These are phyloP conservation scores for Cheracebus regulus DNA, from an alignment of 2,797 vertebrate species.

Conservation along the genomic window DNA sequence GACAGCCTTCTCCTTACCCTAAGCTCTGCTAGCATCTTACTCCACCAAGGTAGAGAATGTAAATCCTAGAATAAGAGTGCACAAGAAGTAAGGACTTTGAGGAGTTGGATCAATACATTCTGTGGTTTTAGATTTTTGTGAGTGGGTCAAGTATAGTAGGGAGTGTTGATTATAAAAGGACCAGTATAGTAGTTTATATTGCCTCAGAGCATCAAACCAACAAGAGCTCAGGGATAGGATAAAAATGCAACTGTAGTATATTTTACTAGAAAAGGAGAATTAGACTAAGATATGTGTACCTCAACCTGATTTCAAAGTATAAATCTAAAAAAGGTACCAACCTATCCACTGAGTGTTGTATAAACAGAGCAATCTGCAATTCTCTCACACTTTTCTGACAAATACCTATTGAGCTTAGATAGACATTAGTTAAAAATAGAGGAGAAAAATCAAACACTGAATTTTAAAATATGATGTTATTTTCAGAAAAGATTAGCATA, in stretches of 20 bases:
- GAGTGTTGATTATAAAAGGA: background rate
- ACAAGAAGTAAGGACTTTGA: background rate
- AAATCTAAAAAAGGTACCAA: background rate
- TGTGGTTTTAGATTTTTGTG: background rate
- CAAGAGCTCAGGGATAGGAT: background rate
- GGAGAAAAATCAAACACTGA: background rate
- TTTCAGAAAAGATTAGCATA: background rate
- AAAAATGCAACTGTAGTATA: background rate
- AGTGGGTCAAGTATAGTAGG: background rate
- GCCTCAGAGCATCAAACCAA: background rate
- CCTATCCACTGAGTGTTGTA: background rate
- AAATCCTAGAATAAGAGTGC: background rate
- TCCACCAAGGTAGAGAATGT: background rate
- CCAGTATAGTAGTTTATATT: background rate
- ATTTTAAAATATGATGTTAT: background rate
- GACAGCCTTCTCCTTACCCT: background rate
- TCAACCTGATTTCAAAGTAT: background rate
- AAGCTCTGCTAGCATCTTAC: background rate
- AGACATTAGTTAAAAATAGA: background rate
- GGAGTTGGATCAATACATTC: background rate
- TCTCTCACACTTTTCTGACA: background rate
- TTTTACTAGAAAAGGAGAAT: background rate
- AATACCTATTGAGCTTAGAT: background rate
- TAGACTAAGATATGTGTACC: background rate
- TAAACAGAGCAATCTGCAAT: background rate